Evolutionary conservation across 2,888 invertebrate species (phyloP), one percentile per base, ranked within the genome.

Genomic region (Agrotis segetum): DNA sequence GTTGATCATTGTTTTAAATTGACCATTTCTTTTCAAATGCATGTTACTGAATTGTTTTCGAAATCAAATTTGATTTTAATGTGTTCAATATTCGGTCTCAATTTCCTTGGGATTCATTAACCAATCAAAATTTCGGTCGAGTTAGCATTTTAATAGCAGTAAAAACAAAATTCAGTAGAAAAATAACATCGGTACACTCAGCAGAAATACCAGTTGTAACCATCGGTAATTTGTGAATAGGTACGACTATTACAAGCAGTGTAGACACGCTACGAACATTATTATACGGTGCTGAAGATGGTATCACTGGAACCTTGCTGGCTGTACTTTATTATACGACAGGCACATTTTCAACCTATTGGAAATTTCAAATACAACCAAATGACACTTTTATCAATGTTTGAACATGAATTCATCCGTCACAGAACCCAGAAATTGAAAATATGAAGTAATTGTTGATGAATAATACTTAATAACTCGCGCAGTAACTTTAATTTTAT

Each of bases 401-500:
- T 70, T 62, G 44, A 67, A 65, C 52, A 53, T 50, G 47, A 66
- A 69, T 56, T 40, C 40, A 56, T 59, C 44, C 34, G 50, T 62
- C 64, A 69, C 21, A 71, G 46, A 74, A 65, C 58, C 70, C 59
- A 56, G 59, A 79, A 74, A 71, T 67, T 67, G 67, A 81, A 84
- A 86, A 83, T 85, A 80, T 79, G 52, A 49, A 24, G 71, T 81
- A 87, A 67, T 85, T 86, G 86, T 89, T 89, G 85, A 81, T 85
- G 86, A 89, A 85, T 87, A 88, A 86, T 88, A 88, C 65, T 85
- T 85, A 85, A 85, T 90, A 90, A 90, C 89, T 86, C 86, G 90
- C 88, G 89, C 90, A 88, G 87, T 93, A 92, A 93, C 91, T 89
- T 90, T 88, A 86, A 86, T 73, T 73, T 40, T 89, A 89, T 84